These are phyloP conservation scores for Danio tinwini DNA, from an alignment of 2,797 vertebrate species.

Conservation along the genomic window DNA sequence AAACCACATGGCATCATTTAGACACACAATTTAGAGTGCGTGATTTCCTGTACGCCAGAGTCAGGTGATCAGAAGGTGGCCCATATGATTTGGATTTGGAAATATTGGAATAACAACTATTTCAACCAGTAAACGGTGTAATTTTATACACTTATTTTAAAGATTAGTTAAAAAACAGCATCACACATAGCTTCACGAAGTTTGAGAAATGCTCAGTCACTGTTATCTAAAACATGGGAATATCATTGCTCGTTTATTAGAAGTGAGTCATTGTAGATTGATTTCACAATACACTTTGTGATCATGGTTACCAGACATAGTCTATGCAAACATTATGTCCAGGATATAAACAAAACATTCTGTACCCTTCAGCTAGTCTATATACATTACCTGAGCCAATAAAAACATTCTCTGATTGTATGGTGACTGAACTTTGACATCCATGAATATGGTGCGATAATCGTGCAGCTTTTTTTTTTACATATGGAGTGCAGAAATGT, in stretches of 20 bases:
- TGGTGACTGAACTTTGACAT: conserved; percentile 54
- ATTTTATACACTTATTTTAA: neutral
- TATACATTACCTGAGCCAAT: conserved; percentile 8
- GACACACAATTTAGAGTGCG: conserved; percentile 47
- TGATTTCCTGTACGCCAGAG: conserved; percentile 44
- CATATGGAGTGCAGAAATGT: conserved; percentile 2
- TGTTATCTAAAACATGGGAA: neutral
- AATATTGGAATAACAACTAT: neutral
- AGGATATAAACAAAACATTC: conserved; percentile 2
- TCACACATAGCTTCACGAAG: conserved; percentile 8
- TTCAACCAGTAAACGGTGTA: neutral
- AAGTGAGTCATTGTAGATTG: conserved; percentile 8
- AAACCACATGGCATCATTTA: conserved; percentile 55
- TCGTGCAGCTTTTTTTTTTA: conserved; percentile 43
- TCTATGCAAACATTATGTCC: conserved; percentile 21
- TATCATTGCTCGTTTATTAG: conserved; percentile 17
- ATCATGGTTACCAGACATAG: conserved; percentile 7
- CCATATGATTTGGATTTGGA: conserved; percentile 33
- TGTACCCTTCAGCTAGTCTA: neutral
- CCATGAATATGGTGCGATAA: conserved; percentile 39
- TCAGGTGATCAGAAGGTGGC: conserved; percentile 17
- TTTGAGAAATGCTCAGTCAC: neutral
- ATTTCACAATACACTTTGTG: conserved; percentile 19
- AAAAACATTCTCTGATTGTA: conserved; percentile 13
- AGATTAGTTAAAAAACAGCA: neutral